Evolutionary conservation across 2,888 invertebrate genomes (phyloP), one percentile per base, ranked within the genome.

Genomic region (Ornithoptera alexandrae): DNA sequence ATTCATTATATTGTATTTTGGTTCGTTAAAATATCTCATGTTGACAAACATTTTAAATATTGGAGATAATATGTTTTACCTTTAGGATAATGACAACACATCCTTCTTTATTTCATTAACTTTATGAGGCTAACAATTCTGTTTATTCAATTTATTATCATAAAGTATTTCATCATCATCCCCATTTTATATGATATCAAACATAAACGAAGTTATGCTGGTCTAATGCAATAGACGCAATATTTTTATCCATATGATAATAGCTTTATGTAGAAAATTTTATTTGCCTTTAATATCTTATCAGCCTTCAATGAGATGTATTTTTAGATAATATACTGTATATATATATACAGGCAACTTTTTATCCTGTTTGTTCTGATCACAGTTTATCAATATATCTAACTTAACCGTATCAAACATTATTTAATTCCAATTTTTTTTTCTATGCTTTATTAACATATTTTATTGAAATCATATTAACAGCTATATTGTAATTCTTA

Each of bases 241-340:
- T n/a, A 58, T 22, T 24, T 58, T 58, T 58, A 20, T 58, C 57
- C 12, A 58, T 58, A 36, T 36, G 36, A 30, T 60, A 12, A 39
- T 42, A 39, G 57, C 39, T 42, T 65, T 63, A 7, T 59, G 66
- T 67, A 67, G 63, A 17, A 62, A 59, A 59, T 17, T 70, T 67
- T 70, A 62, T 70, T 63, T 56, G 59, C 62, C 62, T 62, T 70
- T 61, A 58, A 69, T 63, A 36, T 59, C 65, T 62, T n/a, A 65
- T n/a, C 53, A 60, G n/a, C 22, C 39, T 62, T 58, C 46, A 66
- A 66, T 62, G 63, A 24, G 36, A 66, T 57, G 66, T 70, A 67
- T 70, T 70, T 70, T 67, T 70, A 67, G 66, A 70, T 59, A 59
- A 58, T 66, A 57, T 70, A 66, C 61, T 62, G 69, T 70, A 63